Conservation (phyloP, 2,888 invertebrate genomes). For the Ophion ventricosus region DNA sequence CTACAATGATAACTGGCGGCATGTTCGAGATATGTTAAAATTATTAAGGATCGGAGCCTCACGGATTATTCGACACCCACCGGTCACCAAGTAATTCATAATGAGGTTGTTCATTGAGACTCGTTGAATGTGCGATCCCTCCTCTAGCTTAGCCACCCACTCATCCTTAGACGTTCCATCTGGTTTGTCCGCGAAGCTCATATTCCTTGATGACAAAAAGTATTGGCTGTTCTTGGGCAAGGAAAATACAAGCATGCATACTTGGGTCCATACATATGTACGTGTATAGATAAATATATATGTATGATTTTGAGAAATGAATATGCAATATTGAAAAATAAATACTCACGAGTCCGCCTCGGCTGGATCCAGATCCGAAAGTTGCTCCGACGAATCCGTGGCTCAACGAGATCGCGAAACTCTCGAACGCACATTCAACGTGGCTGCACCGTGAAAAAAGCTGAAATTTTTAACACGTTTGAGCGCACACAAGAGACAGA, state of each 20-base stretch:
- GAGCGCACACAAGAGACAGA: not conserved
- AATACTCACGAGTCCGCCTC: conserved; percentile 64
- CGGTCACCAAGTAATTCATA: conserved; percentile 99
- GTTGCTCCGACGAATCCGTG: conserved; percentile 65
- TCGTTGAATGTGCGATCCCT: conserved; percentile 91
- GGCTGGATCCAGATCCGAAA: conserved; percentile 62
- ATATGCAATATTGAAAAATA: not conserved
- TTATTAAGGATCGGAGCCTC: not conserved
- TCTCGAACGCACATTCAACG: conserved; percentile 57
- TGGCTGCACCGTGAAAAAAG: conserved; percentile 35
- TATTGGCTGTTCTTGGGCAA: not conserved
- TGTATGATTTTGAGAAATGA: not conserved
- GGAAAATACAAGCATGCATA: not conserved
- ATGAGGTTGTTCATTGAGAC: conserved; percentile 98
- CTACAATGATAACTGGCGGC: too few species aligned
- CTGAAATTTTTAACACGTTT: conserved; percentile 21
- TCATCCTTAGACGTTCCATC: conserved; percentile 87
- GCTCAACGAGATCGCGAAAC: conserved; percentile 25
- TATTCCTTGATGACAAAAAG: conserved; percentile 69
- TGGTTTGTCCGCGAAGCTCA: conserved; percentile 85
- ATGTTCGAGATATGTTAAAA: not conserved
- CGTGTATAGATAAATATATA: too few species aligned
- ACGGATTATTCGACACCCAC: conserved; percentile 84
- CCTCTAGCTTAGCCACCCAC: conserved; percentile 89
- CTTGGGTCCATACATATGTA: not conserved